Evolutionary conservation across 1,140 invertebrate species (phyloP), one percentile per base, ranked within the genome.

Genomic region (Macrobrachium nipponense): DNA sequence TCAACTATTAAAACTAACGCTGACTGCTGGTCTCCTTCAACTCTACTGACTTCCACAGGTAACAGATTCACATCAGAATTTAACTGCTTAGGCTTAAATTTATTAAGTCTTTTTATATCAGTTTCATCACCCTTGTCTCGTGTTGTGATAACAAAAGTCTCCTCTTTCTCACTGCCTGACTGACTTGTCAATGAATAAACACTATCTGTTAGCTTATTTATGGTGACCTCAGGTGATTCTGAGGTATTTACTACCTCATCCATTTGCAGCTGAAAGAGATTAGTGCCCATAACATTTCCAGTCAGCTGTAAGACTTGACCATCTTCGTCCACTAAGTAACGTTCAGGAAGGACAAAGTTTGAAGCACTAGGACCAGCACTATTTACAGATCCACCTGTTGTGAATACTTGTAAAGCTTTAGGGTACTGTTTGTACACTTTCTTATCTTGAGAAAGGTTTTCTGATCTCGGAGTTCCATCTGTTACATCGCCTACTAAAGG

Each of bases 121-220:
- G 51, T 77, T 15, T 80, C 83, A 6, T 86, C 84, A 60, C 73
- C 58, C n/a, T 68, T 68, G 7, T 86, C 77, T 58, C 80, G 84
- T 15, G 84, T 86, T 8, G 84, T 86, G 10, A 86, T 86, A 6
- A 86, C 84, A 73, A 75, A 86, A 18, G 84, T 80, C 36, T 86
- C 84, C 60, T 78, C 84, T 17, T 73, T 64, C n/a, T 86, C 84
- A 64, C 75, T 59, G 23, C 58, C 73, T 10, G 77, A 77, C 36
- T 86, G 84, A 18, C 84, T 86, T 68, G 80, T 86, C 23, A 86
- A 59, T 23, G 84, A 86, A 43, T 86, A 86, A 23, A 86, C 84
- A 58, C 73, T 86, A 20, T 78, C 80, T 3, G 84, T 73, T 27
- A 86, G 80, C 51, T 86, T 86, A 36, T 86, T 86, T 23, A 86